A percentile compares a stretch with the other conserved stretches of the same genome.
Conservation (phyloP, 2,113 vertebrate genomes). For the Psilopsiagon aymara region DNA sequence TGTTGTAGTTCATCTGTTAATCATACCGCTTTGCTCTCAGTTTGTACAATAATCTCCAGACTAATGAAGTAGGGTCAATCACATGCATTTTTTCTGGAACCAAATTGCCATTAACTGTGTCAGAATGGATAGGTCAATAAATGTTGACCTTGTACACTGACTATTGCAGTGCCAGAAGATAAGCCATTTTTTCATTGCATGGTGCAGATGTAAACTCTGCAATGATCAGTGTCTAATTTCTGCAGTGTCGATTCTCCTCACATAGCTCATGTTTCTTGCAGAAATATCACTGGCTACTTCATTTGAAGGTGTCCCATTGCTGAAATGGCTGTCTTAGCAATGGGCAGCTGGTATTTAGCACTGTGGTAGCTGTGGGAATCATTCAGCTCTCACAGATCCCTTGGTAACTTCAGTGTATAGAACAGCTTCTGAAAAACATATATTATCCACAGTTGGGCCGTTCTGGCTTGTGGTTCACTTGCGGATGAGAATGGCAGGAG, state of each 20-base stretch:
- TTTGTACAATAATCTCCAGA: slow-evolving; percentile 70
- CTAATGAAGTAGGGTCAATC: slow-evolving; percentile 73
- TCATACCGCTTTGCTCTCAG: slow-evolving; percentile 64
- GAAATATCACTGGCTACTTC: not conserved
- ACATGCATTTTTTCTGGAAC: slow-evolving; percentile 40
- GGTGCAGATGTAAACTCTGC: not conserved
- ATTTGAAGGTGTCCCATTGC: not conserved
- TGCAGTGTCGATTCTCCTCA: not conserved
- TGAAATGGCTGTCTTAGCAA: not conserved
- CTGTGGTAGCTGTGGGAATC: not conserved
- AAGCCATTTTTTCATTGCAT: not conserved
- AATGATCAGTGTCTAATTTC: not conserved
- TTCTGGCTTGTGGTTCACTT: not conserved
- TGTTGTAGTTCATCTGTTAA: slow-evolving; percentile 68
- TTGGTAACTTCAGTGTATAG: not conserved
- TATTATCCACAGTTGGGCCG: not conserved
- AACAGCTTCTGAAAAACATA: not conserved
- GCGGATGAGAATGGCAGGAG: not conserved
- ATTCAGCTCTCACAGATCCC: not conserved
- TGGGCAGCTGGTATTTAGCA: not conserved
- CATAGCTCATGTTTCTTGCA: not conserved
- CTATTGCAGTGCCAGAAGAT: slow-evolving; percentile 36
- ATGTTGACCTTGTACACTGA: slow-evolving; percentile 9
- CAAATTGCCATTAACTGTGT: slow-evolving; percentile 69
- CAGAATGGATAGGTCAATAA: slow-evolving; percentile 53